Percentiles rank a stretch among this genome's conserved stretches.
Conservation (phyloP, 53 echinoderm and acorn worm genomes). For the Echinometra lucunter region DNA sequence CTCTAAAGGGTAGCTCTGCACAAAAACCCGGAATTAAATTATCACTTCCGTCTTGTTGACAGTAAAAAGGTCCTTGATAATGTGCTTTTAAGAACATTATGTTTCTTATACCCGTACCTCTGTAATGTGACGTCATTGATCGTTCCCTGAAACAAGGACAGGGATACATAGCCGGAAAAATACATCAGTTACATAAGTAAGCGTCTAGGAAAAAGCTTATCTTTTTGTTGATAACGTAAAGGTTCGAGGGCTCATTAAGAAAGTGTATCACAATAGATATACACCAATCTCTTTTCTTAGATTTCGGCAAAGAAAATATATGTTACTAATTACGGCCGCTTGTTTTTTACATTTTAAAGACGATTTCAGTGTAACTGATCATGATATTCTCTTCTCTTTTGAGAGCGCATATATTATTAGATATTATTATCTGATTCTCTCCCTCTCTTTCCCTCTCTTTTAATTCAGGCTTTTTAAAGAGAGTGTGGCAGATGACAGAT, state of each 20-base stretch:
- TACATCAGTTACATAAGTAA: not conserved
- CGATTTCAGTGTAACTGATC: too few species aligned
- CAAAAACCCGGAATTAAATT: conserved; percentile 12
- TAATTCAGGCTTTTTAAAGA: too few species aligned
- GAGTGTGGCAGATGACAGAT: too few species aligned
- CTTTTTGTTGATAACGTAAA: not conserved
- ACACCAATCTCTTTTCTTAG: not conserved
- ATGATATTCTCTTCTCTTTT: too few species aligned
- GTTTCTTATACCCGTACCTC: not conserved
- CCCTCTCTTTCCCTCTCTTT: too few species aligned
- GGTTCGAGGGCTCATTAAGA: not conserved
- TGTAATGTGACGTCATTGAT: conserved; percentile 34
- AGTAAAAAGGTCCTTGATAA: not conserved
- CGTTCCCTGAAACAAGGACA: not conserved
- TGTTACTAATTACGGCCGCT: too few species aligned
- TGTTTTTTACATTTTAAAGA: too few species aligned
- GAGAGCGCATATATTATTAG: too few species aligned
- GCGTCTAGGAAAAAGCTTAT: not conserved
- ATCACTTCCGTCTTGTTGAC: conserved; percentile 5
- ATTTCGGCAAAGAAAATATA: too few species aligned
- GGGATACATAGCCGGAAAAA: conserved; percentile 36
- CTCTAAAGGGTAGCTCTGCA: not conserved
- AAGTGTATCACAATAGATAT: not conserved
- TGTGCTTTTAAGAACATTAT: not conserved
- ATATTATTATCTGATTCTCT: not conserved